Evolutionary conservation across 30 jellyfish, hydroid and myxozoan genomes (phyloP), one percentile per base, ranked within the genome.

Genomic region (Turritopsis rubra): DNA sequence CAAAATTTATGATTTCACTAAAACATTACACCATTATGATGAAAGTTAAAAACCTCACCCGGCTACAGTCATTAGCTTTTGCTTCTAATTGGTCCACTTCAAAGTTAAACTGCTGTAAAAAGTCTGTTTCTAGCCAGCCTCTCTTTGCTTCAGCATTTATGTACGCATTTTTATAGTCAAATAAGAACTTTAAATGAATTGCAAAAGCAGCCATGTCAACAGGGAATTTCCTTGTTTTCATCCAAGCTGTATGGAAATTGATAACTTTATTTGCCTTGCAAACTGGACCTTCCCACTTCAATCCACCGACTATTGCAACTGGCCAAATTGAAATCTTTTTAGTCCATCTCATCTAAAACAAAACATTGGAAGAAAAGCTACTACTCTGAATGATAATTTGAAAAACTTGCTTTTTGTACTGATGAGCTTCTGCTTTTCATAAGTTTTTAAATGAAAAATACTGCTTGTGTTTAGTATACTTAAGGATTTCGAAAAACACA

Each of bases 141-240:
- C 91, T 21, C 84, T 53, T 81, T 25, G 89, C 88, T 60, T 84
- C 89, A 1, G 94, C 89, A 54, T 86, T 75, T 16, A 91, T 86
- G 70, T 41, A 87, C 16, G 28, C 95, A 76, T 86, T 21, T 9
- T 68, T 20, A 73, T 86, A 24, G 0, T 84, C 80, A 53, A 83
- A 72, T 19, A 91, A 74, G 13, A 91, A 31, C 7, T 80, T 70
- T 52, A 91, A 21, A 66, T 83, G 84, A 28, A 91, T 75, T 0
- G 97, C 96, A 87, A 91, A 91, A 1, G 94, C 90, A 4, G 96
- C 97, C 97, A 91, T 91, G 60, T 91, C 97, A 53, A 91, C 72
- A 54, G 97, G 97, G 76, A 91, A 91, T 25, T 77, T 86, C 17
- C 97, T 72, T 19, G 78, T 53, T 20, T 94, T 90, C 79, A 76